Evolutionary conservation across 2,888 invertebrate genomes (phyloP), one percentile per base, ranked within the genome.

Genomic region (Amphimallon solstitiale): DNA sequence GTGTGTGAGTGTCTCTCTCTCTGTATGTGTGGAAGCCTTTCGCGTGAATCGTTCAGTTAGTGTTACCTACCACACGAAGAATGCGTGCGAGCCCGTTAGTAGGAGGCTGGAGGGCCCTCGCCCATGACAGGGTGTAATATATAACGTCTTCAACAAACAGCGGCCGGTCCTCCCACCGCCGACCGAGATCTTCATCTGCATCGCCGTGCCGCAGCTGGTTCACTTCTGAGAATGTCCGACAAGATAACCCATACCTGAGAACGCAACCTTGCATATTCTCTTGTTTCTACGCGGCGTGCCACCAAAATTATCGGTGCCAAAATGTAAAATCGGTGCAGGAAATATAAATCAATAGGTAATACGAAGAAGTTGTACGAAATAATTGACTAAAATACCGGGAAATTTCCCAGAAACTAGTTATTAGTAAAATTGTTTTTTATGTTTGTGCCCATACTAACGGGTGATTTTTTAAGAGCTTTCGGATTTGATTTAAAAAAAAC

Each of bases 71-170:
- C 75, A 76, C 75, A 75, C 72, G 71, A 76, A 69, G 76, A 75
- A 76, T 76, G 75, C 75, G 75, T 74, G 75, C 71, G 75, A 76
- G 76, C 74, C 75, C 75, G 76, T 76, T 76, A 76, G 76, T 76
- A 75, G 74, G 73, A 73, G 76, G 75, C 76, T 73, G 75, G 75
- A 73, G 73, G 73, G 74, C 75, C 75, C 75, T 75, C 75, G 75
- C 75, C 76, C 75, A 72, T 78, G 78, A 77, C 78, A 78, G 78
- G 77, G 77, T 77, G 77, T 78, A 78, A 78, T 78, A 78, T 78
- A 78, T 77, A 77, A 78, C 77, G 74, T 77, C 78, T 75, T 78
- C 77, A 75, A 75, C 78, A 77, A 78, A 77, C 76, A 77, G 76
- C 77, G 77, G 74, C 75, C 75, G 73, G 73, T 75, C 77, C 77